phyloP scores from a whole-genome alignment of 1,140 invertebrate genomes.

The Bombus huntii region DNA sequence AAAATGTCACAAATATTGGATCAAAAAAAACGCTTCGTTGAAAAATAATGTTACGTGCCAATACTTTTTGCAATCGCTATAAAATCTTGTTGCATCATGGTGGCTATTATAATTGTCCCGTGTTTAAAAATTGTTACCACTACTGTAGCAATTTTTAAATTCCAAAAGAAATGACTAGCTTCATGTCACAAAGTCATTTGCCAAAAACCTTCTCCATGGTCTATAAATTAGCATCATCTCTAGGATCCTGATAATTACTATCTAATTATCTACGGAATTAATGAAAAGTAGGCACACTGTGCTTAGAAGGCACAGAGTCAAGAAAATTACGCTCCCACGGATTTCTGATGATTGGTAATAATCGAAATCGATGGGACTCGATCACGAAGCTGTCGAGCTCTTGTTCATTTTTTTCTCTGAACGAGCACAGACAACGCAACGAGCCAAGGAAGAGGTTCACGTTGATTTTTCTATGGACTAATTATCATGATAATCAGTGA shows the following conservation, averaged over 20 bases:
- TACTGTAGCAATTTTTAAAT: neutral
- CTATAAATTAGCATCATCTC: neutral
- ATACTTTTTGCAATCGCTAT: no score
- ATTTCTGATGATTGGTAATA: neutral
- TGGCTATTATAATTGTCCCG: neutral
- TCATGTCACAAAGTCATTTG: neutral
- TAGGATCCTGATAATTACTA: conserved; percentile 19
- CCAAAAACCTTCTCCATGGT: neutral
- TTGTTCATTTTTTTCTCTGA: neutral
- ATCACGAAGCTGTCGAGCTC: neutral
- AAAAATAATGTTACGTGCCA: no score
- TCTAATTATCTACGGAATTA: neutral
- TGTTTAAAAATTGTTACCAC: neutral
- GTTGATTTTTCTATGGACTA: conserved; percentile 45
- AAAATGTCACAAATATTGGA: neutral
- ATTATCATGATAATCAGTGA: conserved; percentile 66
- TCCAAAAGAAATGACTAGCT: neutral
- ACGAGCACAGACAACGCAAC: neutral
- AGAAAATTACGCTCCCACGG: conserved; percentile 29
- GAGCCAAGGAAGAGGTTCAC: neutral
- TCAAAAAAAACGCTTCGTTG: no score
- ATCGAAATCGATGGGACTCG: conserved; percentile 24
- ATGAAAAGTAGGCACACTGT: conserved; percentile 10
- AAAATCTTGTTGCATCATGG: neutral
- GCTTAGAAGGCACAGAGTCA: neutral